phyloP scores from a whole-genome alignment of 92 coral and sea anemone genomes.

The Palythoa heliodiscus region DNA sequence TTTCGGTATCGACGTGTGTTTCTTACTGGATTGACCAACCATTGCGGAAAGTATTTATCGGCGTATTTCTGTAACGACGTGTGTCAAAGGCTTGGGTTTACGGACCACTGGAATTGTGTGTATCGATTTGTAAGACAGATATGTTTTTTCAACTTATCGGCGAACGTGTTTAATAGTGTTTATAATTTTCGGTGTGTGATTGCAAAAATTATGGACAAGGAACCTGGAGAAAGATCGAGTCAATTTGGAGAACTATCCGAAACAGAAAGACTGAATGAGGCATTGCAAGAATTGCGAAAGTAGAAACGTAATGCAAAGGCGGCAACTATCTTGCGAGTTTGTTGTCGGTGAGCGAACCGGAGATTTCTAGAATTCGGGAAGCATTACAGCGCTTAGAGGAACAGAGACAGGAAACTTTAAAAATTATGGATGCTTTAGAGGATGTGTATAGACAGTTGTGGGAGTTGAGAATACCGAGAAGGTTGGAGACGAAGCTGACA shows the following conservation, averaged over 20 bases:
- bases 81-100: not conserved
- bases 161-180: not conserved
- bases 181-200: constrained; percentile 4
- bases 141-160: constrained; percentile 4
- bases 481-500: constrained; percentile 49
- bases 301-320: constrained; percentile 39
- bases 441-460: constrained; percentile 17
- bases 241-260: constrained; percentile 6
- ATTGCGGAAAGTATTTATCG: constrained; percentile 1
- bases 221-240: constrained; percentile 3
- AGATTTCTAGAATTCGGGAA: constrained; percentile 19
- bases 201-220: not conserved
- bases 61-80: not conserved
- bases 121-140: not conserved
- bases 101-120: not conserved
- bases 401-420: constrained; percentile 34
- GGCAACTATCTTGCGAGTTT: constrained; percentile 12
- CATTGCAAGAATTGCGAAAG: constrained; percentile 24
- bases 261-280: constrained; percentile 6
- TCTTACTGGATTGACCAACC: not conserved
- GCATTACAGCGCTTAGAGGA: constrained; percentile 22
- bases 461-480: constrained; percentile 30
- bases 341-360: constrained; percentile 11
- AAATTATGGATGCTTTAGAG: constrained; percentile 35
- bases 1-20: not conserved